Base-by-base conservation (phyloP, 1,140 invertebrate species). In the Drosophila sproati region DNA sequence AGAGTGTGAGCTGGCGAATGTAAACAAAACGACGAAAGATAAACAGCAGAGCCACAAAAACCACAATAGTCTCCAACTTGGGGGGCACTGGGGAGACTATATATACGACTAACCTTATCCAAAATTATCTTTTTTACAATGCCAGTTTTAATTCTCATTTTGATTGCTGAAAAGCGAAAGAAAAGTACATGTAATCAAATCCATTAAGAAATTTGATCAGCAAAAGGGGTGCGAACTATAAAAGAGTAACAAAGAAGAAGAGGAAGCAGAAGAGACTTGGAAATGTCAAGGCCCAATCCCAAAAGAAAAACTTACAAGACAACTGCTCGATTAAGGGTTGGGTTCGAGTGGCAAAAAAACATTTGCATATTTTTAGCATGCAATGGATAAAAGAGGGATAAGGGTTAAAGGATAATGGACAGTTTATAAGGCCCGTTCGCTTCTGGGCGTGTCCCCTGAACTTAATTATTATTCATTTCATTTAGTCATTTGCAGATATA, bases 11-110 rank as follows among this genome's bases (percentile, higher is more conserved):
- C 80, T 78, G 57, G 78, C 64, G 80, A 88, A 87, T 80, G 85
- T 87, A 87, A 87, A 87, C 83, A 87, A 89, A 85, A 67, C 77
- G 77, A 80, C 77, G 80, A 89, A 89, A 87, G 83, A 87, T 87
- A 87, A 87, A 87, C 83, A 87, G 80, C 85, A 87, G 83, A 88
- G 51, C 80, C 83, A 57, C 78, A 80, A 79, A 79, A 87, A 43
- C 61, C 57, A 35, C 62, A 73, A 64, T 74, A 78, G n/a, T n/a
- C 10, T 20, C 20, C 20, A 1, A 20, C 10, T 8, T 8, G 37
- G 7, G 7, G 7, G 37, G 37, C 3, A 39, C 2, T 7, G 7
- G 7, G 1, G 3, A 6, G 7, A 8, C 7, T 2, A 2, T 39
- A 1, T 39, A 8, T 39, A 8, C 37, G 37, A n/a, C 20, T 20